Evolutionary conservation across 1,140 invertebrate species (phyloP).

Genomic region (Leguminivora glycinivorella): DNA sequence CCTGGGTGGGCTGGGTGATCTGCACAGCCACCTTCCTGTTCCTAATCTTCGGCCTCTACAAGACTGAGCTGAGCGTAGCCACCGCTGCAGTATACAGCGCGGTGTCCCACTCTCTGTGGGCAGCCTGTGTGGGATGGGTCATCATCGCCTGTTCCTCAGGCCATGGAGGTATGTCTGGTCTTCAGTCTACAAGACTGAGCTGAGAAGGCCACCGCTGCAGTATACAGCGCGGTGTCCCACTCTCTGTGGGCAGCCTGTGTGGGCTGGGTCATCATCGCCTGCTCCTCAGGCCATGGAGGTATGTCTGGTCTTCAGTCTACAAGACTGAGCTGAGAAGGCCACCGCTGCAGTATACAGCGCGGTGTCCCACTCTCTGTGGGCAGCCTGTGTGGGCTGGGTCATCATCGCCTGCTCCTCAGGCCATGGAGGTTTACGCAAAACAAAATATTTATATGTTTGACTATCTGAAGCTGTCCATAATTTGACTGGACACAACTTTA

Average conservation of each 20-base stretch:
- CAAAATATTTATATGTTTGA: too few relatives aligned
- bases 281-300: slow-evolving; percentile 93
- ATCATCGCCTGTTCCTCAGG: slow-evolving; percentile 93
- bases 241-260: slow-evolving; percentile 90
- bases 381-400: slow-evolving; percentile 90
- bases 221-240: slow-evolving; percentile 91
- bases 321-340: slow-evolving; percentile 82
- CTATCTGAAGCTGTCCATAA: too few relatives aligned
- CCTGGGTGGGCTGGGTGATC: slow-evolving; percentile 84
- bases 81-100: slow-evolving; percentile 89
- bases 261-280: slow-evolving; percentile 93
- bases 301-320: slow-evolving; percentile 87
- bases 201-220: slow-evolving; percentile 84
- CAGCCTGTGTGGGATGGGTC: slow-evolving; percentile 90
- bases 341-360: slow-evolving; percentile 89
- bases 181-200: slow-evolving; percentile 88
- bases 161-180: slow-evolving; percentile 87
- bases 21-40: slow-evolving; percentile 83
- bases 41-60: slow-evolving; percentile 88
- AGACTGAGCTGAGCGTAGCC: slow-evolving; percentile 83
- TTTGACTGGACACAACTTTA: too few relatives aligned
- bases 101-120: slow-evolving; percentile 91
- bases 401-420: slow-evolving; percentile 93
- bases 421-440: slow-evolving; percentile 93
- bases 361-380: slow-evolving; percentile 91